Evolutionary conservation across 2,888 invertebrate genomes (phyloP).

Genomic region (Ennomos fuscantarius): DNA sequence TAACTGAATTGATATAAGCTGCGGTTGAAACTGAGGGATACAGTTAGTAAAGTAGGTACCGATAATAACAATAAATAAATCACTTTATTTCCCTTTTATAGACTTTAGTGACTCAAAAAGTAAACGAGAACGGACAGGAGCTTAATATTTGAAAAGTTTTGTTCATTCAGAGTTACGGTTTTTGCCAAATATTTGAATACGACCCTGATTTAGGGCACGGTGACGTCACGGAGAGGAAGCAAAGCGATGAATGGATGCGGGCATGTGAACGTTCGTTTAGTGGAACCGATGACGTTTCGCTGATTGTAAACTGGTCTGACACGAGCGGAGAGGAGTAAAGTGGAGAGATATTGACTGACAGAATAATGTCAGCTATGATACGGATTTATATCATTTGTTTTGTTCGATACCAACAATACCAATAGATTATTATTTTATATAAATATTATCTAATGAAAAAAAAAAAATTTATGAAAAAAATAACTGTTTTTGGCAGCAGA

Average conservation of each 20-base stretch:
- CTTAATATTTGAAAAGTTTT: constrained; percentile 23
- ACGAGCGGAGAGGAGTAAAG: neutral
- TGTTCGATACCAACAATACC: too few species aligned
- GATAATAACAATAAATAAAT: too few species aligned
- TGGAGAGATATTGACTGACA: neutral
- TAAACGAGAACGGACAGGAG: neutral
- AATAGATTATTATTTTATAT: too few species aligned
- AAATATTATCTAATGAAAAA: too few species aligned
- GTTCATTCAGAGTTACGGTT: constrained; percentile 21
- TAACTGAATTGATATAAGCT: too few species aligned
- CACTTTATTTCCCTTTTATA: too few species aligned
- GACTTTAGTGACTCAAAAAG: too few species aligned
- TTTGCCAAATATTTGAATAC: constrained; percentile 29
- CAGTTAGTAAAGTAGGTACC: too few species aligned
- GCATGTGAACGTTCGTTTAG: constrained; percentile 45
- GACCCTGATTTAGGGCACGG: constrained; percentile 27
- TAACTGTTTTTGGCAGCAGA: too few species aligned
- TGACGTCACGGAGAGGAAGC: constrained; percentile 28
- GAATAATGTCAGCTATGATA: neutral
- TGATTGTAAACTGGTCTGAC: constrained; percentile 23
- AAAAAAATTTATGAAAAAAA: too few species aligned
- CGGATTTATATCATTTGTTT: too few species aligned
- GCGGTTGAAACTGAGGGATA: too few species aligned
- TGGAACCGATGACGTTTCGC: constrained; percentile 12
- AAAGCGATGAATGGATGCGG: constrained; percentile 36